Evolutionary conservation across 2,888 invertebrate genomes (phyloP), one percentile per base, ranked within the genome.

Genomic region (Apoda limacodes): DNA sequence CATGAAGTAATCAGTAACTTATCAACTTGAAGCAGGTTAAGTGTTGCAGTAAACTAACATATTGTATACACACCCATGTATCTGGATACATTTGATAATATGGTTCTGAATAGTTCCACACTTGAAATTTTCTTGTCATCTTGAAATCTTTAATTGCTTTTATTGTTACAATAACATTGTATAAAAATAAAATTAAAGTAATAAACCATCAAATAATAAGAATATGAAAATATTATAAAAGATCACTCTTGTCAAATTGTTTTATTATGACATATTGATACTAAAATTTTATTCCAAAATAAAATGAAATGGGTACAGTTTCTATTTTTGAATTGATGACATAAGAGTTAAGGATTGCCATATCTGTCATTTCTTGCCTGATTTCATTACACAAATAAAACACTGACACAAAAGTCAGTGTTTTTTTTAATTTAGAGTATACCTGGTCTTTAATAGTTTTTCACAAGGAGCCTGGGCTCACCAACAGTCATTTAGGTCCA

Each of bases 71-170:
- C 40, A 72, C 80, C 78, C 76, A 78, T 53, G 75, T 66, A 43
- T 78, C 76, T 36, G 76, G 80, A 60, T 74, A 75, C 76, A 81
- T 72, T 64, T 76, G 71, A 46, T 78, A 80, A 60, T 72, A 71
- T 38, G 80, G 74, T 55, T 80, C 75, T 19, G 76, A 80, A 60
- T 71, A 78, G 59, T 80, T 80, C 78, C 78, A 80, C 55, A 80
- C 78, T 75, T 72, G 80, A 74, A 81, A 81, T 78, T 80, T 81
- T 59, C 72, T 62, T 34, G 72, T 76, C 80, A 81, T 78, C 48
- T 58, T 74, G 54, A 50, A 46, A 43, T 45, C 34, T 46, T 58
- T 54, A 61, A 50, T 52, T 48, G 46, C 39, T 48, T 52, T 50
- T 37, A 40, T 31, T 45, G 36, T 60, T 58, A 66, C 45, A 60